These are phyloP conservation scores for Tragelaphus scriptus DNA, from an alignment of 2,113 vertebrate species.

Conservation along the genomic window DNA sequence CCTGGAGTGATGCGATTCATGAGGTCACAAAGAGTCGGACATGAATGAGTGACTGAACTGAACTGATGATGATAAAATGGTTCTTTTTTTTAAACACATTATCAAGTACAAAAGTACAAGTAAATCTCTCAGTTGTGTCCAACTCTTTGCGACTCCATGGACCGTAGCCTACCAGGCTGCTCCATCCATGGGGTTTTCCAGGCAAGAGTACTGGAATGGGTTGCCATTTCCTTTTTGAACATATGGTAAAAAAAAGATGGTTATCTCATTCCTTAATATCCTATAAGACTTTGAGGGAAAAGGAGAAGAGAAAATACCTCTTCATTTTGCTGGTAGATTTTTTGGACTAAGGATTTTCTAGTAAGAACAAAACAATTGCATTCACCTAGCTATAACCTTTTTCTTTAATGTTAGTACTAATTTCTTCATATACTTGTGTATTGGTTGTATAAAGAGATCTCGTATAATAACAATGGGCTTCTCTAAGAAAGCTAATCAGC, in stretches of 20 bases:
- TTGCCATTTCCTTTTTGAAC: background rate
- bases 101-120: constrained; percentile 10
- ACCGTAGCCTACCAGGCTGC: background rate
- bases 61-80: background rate
- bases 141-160: background rate
- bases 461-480: background rate
- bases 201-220: background rate
- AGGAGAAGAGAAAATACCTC: background rate
- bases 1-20: no score
- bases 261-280: background rate
- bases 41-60: no score
- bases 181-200: background rate
- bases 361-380: background rate
- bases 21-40: no score
- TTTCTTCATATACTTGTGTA: background rate
- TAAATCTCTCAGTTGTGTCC: background rate
- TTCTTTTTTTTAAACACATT: constrained; percentile 31
- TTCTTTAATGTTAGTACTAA: background rate
- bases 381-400: background rate
- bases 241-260: constrained; percentile 40
- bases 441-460: background rate
- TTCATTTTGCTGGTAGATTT: background rate
- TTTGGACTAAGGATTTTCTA: background rate
- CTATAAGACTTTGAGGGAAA: constrained; percentile 34
- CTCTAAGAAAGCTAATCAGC: background rate